Evolutionary conservation across 2,797 vertebrate genomes (phyloP), one percentile per base, ranked within the genome.

Genomic region (Brachymystax lenok): DNA sequence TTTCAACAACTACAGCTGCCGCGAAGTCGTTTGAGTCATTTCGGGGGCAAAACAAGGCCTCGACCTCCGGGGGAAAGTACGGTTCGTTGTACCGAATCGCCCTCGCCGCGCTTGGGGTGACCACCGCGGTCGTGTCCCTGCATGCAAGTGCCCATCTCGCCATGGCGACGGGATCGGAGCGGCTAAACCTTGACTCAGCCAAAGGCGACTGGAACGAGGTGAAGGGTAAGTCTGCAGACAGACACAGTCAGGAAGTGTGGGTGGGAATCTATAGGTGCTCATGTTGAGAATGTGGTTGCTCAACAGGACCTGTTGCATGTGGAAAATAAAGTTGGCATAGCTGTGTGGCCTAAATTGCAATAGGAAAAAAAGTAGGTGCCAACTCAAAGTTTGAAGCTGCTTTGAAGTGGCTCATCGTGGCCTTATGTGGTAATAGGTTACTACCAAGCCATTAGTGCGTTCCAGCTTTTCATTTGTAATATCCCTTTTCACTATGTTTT

Each of bases 151-250:
- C 84, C 1, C 50, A 89, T 54, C 76, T 74, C 74, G 91, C 92
- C 85, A 93, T 94, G 93, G 85, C 87, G 76, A 74, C 79, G 21
- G 74, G 64, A 14, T 51, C 80, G 14, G 56, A 50, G 24, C 14
- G 61, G 66, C 71, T 92, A 59, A 81, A 94, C 81, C 87, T 94
- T 77, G 82, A 91, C 82, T 93, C 92, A 19, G 77, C 83, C 19
- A 83, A 79, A 35, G 90, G 88, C 69, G 84, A 93, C 87, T 95
- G 94, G 94, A 90, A 88, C 74, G 30, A 91, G 75, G 85, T 81
- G 51, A 95, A 94, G 90, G 93, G 94, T 95, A 92, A 95, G 94
- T 87, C 69, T 8, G 27, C 10, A 8, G 12, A 0, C 0, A 6
- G 4, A 0, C 10, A 64, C n/a, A 14, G 8, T 21, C 1, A 61